Evolutionary conservation across 2,888 invertebrate genomes (phyloP).

Genomic region (Dryomyza anilis): DNA sequence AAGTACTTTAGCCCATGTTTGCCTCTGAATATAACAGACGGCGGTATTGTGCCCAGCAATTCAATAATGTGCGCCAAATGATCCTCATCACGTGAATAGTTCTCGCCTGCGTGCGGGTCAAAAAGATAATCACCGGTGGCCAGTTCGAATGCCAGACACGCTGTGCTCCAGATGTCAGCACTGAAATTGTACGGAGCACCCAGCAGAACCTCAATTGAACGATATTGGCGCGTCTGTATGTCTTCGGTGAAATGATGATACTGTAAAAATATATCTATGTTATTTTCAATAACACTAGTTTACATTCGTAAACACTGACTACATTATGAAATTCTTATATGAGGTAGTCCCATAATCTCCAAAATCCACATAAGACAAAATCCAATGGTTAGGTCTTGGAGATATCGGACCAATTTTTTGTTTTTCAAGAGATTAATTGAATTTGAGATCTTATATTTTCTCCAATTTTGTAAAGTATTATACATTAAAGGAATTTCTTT

Average conservation of each 20-base stretch:
- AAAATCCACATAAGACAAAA: no score
- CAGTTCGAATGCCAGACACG: constrained; percentile 84
- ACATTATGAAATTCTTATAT: no score
- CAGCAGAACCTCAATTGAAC: constrained; percentile 73
- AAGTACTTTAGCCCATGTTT: constrained; percentile 77
- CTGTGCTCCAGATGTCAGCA: constrained; percentile 86
- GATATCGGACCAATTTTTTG: no score
- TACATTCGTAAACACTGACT: no score
- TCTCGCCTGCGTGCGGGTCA: constrained; percentile 78
- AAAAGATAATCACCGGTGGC: constrained; percentile 88
- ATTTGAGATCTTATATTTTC: no score
- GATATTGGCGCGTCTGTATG: constrained; percentile 84
- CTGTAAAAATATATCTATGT: constrained; percentile 49
- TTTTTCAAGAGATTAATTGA: no score
- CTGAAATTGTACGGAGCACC: constrained; percentile 79
- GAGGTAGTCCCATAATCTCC: no score
- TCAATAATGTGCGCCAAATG: constrained; percentile 86
- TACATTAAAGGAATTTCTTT: no score
- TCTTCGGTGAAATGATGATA: constrained; percentile 81
- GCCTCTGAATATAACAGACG: constrained; percentile 74
- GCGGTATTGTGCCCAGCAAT: constrained; percentile 77
- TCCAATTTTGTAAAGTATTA: no score
- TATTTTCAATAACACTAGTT: no score
- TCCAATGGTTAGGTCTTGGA: no score
- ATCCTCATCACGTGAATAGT: constrained; percentile 80